A percentile compares a stretch with the other conserved stretches of the same genome.
These are phyloP conservation scores for Drosophila niveifrons DNA, from an alignment of 2,888 invertebrate genomes.

Conservation along the genomic window DNA sequence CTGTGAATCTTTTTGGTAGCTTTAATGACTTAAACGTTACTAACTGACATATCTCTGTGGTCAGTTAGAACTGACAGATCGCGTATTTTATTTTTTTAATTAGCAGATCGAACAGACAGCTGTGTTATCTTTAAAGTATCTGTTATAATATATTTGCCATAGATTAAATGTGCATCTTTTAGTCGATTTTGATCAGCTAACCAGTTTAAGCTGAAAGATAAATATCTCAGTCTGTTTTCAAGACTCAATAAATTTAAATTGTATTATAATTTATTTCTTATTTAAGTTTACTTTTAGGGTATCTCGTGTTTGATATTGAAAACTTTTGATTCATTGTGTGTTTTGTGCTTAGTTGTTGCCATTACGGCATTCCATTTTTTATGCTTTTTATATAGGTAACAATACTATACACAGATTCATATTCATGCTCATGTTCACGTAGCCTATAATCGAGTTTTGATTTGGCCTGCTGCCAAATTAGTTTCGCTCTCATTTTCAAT, in stretches of 20 bases:
- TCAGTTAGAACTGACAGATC: not conserved
- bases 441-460: slow-evolving; percentile 63
- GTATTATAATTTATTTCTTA: not conserved
- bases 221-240: not conserved
- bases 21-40: not conserved
- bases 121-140: not conserved
- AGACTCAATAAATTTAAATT: slow-evolving; percentile 1
- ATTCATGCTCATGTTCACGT: slow-evolving; percentile 19
- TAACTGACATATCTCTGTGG: not conserved
- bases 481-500: slow-evolving; percentile 74
- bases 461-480: slow-evolving; percentile 70
- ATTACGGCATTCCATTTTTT: slow-evolving; percentile 33
- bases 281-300: slow-evolving; percentile 1
- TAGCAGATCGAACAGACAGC: not conserved
- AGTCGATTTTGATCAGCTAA: not conserved
- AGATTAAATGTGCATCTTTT: not conserved
- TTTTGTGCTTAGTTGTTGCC: slow-evolving; percentile 14
- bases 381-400: slow-evolving; percentile 7
- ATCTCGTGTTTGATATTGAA: not conserved
- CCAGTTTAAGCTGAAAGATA: not conserved
- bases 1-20: not conserved
- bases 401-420: slow-evolving; percentile 2
- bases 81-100: not conserved
- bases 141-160: not conserved
- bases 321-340: not conserved